phyloP scores from a whole-genome alignment of 1,140 invertebrate genomes.

The Lepidotrigona ventralis region DNA sequence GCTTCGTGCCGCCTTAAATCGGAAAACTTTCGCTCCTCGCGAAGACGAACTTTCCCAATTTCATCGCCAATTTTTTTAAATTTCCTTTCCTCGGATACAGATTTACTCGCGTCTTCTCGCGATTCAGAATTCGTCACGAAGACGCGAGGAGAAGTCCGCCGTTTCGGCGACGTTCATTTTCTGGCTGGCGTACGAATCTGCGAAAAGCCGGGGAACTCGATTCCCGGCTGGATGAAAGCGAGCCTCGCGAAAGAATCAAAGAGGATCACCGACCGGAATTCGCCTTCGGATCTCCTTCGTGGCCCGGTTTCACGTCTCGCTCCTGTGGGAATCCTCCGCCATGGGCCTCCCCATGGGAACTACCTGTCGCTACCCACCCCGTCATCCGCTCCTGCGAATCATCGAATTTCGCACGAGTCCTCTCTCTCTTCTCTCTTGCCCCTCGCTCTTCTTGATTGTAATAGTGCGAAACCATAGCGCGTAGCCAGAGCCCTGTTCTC shows the following conservation, averaged over 20 bases:
- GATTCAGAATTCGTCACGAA: no score
- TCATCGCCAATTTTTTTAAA: no score
- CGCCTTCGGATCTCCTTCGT: constrained; percentile 35
- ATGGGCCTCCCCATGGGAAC: constrained; percentile 71
- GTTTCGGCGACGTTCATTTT: no score
- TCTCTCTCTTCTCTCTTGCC: constrained; percentile 6
- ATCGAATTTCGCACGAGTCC: constrained; percentile 71
- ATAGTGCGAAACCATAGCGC: not conserved
- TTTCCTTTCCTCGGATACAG: no score
- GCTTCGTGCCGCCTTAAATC: no score
- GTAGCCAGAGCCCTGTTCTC: constrained; percentile 26
- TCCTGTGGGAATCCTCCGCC: constrained; percentile 70
- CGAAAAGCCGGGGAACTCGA: constrained; percentile 22
- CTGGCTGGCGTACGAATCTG: not conserved
- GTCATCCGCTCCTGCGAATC: constrained; percentile 57
- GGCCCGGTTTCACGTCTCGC: constrained; percentile 37
- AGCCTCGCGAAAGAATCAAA: not conserved
- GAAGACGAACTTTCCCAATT: no score
- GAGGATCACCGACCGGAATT: constrained; percentile 43
- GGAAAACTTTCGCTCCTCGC: no score
- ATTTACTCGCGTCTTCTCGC: no score
- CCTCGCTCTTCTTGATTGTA: not conserved
- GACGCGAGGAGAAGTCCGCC: no score
- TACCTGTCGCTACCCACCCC: constrained; percentile 69
- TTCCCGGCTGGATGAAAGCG: not conserved